Conservation (phyloP, 1,140 invertebrate species). For the Oncopeltus fasciatus region DNA sequence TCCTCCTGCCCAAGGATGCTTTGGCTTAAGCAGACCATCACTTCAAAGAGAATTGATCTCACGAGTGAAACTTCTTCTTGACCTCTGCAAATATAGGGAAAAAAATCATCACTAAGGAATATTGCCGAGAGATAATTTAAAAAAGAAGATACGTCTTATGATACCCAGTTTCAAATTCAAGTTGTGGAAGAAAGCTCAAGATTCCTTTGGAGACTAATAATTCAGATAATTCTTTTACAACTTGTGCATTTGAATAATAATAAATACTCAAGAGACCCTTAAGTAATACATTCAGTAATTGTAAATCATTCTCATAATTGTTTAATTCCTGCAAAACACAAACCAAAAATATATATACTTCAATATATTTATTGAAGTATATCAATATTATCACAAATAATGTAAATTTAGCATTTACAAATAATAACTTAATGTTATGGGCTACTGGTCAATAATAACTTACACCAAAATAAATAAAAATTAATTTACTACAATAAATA, state of each 20-base stretch:
- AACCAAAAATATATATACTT: too few relatives aligned
- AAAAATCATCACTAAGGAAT: too few relatives aligned
- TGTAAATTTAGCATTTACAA: background rate
- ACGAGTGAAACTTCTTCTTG: background rate
- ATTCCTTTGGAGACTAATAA: background rate
- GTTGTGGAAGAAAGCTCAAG: background rate
- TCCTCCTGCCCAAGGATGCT: background rate
- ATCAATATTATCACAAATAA: too few relatives aligned
- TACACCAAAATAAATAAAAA: too few relatives aligned
- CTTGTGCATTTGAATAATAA: background rate
- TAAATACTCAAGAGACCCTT: background rate
- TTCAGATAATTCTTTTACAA: background rate
- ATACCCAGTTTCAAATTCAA: background rate
- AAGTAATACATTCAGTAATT: background rate
- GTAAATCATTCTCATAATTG: background rate
- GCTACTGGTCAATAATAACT: too few relatives aligned
- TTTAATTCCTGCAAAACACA: too few relatives aligned
- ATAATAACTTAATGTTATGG: background rate
- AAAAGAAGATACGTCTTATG: too few relatives aligned
- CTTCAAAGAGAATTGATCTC: slow-evolving; percentile 9
- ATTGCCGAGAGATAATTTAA: too few relatives aligned
- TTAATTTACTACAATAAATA: too few relatives aligned
- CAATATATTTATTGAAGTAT: too few relatives aligned
- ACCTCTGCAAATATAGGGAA: background rate
- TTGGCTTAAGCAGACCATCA: background rate